A percentile compares a stretch with the other conserved stretches of the same genome.
Evolutionary conservation across 1,140 invertebrate genomes (phyloP).

Genomic region (Epicauta chinensis): DNA sequence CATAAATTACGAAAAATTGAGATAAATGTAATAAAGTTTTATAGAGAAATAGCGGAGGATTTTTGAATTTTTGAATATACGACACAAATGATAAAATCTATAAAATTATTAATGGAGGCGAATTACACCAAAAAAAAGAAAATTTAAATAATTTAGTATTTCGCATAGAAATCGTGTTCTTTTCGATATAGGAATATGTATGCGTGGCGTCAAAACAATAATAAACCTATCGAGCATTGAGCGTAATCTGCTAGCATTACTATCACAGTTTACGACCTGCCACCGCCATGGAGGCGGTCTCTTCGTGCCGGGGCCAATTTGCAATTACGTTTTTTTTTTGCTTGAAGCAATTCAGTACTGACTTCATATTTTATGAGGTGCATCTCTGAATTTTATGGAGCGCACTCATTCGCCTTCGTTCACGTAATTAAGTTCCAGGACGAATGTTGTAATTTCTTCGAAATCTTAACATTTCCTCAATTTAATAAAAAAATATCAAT

Average conservation of each 20-base stretch:
- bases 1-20: neutral
- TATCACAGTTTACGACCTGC: conserved; percentile 26
- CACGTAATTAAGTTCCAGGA: conserved; percentile 34
- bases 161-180: too few species aligned
- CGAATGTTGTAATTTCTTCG: too few species aligned
- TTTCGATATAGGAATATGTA: conserved; percentile 1
- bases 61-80: too few species aligned
- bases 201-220: conserved; percentile 22
- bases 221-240: conserved; percentile 26
- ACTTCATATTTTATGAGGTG: conserved; percentile 36
- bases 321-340: conserved; percentile 33
- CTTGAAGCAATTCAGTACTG: conserved; percentile 25
- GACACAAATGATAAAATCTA: too few species aligned
- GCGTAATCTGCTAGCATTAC: conserved; percentile 29
- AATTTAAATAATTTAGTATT: too few species aligned
- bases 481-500: too few species aligned
- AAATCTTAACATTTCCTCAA: too few species aligned
- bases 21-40: too few species aligned
- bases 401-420: conserved; percentile 30
- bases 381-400: conserved; percentile 34
- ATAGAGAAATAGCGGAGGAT: too few species aligned
- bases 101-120: too few species aligned
- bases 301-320: conserved; percentile 27
- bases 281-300: conserved; percentile 21
- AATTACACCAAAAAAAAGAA: too few species aligned